Conservation (phyloP, 2,797 vertebrate species). For the Micromesistius poutassou region DNA sequence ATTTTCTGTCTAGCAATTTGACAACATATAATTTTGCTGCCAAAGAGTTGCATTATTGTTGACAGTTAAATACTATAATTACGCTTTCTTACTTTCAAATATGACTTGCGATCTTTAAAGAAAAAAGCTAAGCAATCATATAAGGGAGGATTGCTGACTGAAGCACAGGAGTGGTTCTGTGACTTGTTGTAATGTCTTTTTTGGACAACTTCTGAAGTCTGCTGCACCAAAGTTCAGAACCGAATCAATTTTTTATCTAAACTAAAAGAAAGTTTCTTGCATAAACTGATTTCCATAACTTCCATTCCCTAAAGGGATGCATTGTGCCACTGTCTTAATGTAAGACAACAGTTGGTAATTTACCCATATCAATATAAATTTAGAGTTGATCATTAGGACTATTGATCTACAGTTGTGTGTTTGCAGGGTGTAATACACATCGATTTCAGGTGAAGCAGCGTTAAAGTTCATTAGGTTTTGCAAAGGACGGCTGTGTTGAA, state of each 20-base stretch:
- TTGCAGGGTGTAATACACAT: neutral
- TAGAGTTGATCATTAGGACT: neutral
- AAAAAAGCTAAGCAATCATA: neutral
- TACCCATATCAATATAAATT: neutral
- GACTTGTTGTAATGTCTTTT: neutral
- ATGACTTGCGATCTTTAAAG: neutral
- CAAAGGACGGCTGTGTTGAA: neutral
- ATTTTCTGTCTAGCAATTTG: neutral
- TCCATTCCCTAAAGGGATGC: neutral
- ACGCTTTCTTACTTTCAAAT: slow-evolving; percentile 1
- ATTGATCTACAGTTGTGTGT: neutral
- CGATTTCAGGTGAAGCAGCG: neutral
- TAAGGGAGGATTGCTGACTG: neutral
- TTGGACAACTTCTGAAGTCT: neutral
- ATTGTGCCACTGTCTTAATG: neutral
- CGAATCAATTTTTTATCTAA: neutral
- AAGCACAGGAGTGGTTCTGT: neutral
- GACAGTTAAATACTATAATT: neutral
- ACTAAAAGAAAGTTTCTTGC: neutral
- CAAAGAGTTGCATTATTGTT: neutral
- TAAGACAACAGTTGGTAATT: neutral
- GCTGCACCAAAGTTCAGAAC: neutral
- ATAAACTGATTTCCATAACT: neutral
- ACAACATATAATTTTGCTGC: neutral
- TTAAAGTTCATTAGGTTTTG: neutral